These are phyloP conservation scores for Eupithecia subumbrata DNA, from an alignment of 2,888 invertebrate species.

Conservation along the genomic window DNA sequence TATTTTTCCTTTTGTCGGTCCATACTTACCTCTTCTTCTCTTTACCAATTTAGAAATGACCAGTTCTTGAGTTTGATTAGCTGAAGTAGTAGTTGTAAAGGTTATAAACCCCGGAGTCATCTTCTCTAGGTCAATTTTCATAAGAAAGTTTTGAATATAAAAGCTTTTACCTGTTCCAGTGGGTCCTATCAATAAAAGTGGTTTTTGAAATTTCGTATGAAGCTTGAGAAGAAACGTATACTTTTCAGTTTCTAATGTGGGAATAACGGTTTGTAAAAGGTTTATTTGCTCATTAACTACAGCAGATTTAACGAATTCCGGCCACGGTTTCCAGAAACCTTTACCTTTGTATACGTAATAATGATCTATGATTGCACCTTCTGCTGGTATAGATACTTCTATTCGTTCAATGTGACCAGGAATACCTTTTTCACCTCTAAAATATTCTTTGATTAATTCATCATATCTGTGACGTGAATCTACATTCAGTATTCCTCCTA, in stretches of 20 bases:
- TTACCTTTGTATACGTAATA: slow-evolving; percentile 91
- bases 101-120: slow-evolving; percentile 91
- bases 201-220: slow-evolving; percentile 88
- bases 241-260: slow-evolving; percentile 93
- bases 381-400: slow-evolving; percentile 90
- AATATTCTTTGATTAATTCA: slow-evolving; percentile 83
- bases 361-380: slow-evolving; percentile 92
- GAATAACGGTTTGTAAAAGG: slow-evolving; percentile 89
- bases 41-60: slow-evolving; percentile 88
- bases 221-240: slow-evolving; percentile 89
- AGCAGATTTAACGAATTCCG: slow-evolving; percentile 86
- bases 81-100: slow-evolving; percentile 92
- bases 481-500: slow-evolving; percentile 91
- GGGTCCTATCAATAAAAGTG: slow-evolving; percentile 90
- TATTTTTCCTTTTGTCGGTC: slow-evolving; percentile 89
- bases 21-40: slow-evolving; percentile 88
- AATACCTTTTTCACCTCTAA: slow-evolving; percentile 73
- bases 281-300: slow-evolving; percentile 85
- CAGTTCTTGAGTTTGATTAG: slow-evolving; percentile 92
- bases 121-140: slow-evolving; percentile 87
- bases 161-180: slow-evolving; percentile 95
- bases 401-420: slow-evolving; percentile 85
- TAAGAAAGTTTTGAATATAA: slow-evolving; percentile 88
- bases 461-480: slow-evolving; percentile 89
- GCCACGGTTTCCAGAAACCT: slow-evolving; percentile 95